phyloP scores from a whole-genome alignment of 2,797 vertebrate species.

The Falco peregrinus region DNA sequence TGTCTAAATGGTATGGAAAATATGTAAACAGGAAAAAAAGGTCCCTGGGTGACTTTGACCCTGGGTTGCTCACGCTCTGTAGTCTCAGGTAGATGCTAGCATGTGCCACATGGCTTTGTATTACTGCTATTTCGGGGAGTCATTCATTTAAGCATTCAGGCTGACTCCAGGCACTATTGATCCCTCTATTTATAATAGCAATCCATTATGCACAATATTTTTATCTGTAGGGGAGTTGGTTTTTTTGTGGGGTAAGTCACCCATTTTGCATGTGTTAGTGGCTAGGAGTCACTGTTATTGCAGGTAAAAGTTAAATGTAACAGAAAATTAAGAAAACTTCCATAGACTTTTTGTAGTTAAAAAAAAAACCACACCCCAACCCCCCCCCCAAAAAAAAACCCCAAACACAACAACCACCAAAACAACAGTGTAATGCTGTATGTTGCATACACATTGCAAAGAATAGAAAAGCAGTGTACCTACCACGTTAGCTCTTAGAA shows the following conservation, averaged over 20 bases:
- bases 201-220: background rate
- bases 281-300: background rate
- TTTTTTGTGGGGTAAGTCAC: background rate
- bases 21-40: accelerated
- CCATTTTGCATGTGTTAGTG: background rate
- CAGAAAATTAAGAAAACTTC: background rate
- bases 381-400: background rate
- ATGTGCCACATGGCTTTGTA: background rate
- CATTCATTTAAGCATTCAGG: background rate
- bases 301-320: background rate
- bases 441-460: background rate
- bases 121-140: background rate
- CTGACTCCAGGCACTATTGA: background rate
- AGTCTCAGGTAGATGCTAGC: background rate
- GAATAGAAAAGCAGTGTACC: background rate
- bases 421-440: background rate
- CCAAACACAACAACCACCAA: background rate
- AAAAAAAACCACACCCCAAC: background rate
- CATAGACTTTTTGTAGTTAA: too few species aligned
- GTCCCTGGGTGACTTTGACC: background rate
- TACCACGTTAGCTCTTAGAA: background rate
- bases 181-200: background rate
- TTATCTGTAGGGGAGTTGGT: background rate
- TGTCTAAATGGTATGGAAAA: background rate
- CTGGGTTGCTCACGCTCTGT: accelerated